phyloP scores from a whole-genome alignment of 2,797 vertebrate species.

The Coendou prehensilis region DNA sequence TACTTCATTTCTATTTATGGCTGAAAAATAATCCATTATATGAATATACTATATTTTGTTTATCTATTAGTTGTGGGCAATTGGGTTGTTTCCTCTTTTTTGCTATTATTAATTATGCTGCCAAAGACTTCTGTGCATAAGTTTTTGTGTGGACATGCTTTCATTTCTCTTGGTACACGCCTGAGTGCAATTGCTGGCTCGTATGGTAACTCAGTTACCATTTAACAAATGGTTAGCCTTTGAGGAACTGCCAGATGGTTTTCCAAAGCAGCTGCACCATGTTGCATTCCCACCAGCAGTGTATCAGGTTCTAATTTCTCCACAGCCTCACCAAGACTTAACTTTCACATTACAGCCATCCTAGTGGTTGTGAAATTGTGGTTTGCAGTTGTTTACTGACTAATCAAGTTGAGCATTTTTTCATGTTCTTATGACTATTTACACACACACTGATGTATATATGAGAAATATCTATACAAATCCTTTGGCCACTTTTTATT shows the following conservation, averaged over 20 bases:
- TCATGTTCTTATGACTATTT: neutral
- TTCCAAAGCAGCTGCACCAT: constrained; percentile 5
- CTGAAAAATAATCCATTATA: neutral
- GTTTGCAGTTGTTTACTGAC: neutral
- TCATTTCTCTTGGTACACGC: neutral
- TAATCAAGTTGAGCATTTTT: neutral
- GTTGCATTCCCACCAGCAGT: neutral
- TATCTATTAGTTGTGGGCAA: neutral
- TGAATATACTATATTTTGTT: neutral
- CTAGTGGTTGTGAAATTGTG: neutral
- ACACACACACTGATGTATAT: neutral
- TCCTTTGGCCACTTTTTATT: neutral
- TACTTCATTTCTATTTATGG: neutral
- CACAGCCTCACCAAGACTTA: neutral
- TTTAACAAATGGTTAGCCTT: neutral
- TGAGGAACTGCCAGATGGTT: neutral
- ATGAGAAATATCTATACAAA: neutral
- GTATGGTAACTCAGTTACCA: neutral
- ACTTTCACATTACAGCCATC: neutral
- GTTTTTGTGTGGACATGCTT: neutral
- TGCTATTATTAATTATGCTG: neutral
- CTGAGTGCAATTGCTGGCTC: neutral
- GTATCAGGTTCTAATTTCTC: neutral
- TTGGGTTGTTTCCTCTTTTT: neutral
- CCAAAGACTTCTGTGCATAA: neutral